Evolutionary conservation across 2,797 vertebrate species (phyloP).

Genomic region (Todus mexicanus): DNA sequence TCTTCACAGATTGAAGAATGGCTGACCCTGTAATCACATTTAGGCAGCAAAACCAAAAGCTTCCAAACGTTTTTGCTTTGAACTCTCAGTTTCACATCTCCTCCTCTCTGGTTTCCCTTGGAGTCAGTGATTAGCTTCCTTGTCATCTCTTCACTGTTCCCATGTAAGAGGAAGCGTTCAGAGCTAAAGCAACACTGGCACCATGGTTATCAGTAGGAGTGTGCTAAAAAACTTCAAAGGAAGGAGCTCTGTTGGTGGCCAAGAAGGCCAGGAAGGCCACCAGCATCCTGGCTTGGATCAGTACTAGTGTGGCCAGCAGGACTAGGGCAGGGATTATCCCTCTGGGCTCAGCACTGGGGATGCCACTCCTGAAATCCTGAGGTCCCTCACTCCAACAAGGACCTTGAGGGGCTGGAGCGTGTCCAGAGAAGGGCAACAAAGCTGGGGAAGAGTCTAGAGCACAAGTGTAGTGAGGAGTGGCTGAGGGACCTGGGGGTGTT

Average conservation of each 20-base stretch:
- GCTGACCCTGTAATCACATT: no score
- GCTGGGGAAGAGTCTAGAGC: not conserved
- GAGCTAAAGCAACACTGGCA: not conserved
- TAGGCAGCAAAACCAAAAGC: not conserved
- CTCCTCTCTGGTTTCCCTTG: not conserved
- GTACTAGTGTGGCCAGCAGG: no score
- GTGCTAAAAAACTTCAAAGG: not conserved
- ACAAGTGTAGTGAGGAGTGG: not conserved
- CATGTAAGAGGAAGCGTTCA: accelerated
- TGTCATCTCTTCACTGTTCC: not conserved
- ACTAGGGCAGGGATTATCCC: no score
- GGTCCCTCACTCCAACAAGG: no score
- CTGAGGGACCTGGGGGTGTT: not conserved
- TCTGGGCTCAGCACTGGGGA: no score
- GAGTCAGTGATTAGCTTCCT: accelerated
- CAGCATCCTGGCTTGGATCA: not conserved
- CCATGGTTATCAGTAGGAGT: accelerated
- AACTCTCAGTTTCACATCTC: not conserved
- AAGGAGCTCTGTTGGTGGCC: not conserved
- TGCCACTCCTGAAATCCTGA: no score
- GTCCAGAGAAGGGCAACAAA: no score
- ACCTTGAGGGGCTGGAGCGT: no score
- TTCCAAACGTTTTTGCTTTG: not conserved
- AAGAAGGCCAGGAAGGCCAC: not conserved
- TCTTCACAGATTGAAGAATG: not conserved